phyloP scores from a whole-genome alignment of 2,797 vertebrate species.

The Nyctalus aviator region DNA sequence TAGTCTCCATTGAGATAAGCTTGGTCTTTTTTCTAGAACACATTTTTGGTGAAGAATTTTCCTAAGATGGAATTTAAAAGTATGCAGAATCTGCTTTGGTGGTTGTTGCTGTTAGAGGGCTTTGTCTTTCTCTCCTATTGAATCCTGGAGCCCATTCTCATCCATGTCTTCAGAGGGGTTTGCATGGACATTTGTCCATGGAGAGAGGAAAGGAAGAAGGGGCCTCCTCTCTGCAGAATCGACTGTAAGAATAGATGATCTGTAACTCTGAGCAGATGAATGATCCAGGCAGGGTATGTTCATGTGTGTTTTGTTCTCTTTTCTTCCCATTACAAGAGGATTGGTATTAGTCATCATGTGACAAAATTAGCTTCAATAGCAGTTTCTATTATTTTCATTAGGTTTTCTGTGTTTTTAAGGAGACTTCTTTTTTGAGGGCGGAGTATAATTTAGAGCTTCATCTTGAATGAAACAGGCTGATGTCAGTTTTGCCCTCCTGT shows the following conservation, averaged over 20 bases:
- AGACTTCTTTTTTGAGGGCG: not conserved
- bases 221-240: not conserved
- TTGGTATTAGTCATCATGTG: not conserved
- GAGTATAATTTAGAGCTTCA: not conserved
- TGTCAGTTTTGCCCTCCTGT: constrained; percentile 60
- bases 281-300: not conserved
- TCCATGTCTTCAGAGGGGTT: constrained; percentile 76
- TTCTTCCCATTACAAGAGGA: not conserved
- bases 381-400: constrained; percentile 7
- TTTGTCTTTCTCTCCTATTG: constrained; percentile 76
- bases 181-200: constrained; percentile 77
- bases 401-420: not conserved
- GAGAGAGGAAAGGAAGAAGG: constrained; percentile 55
- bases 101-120: not conserved
- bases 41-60: constrained; percentile 73
- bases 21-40: constrained; percentile 78
- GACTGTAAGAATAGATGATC: not conserved
- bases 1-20: constrained; percentile 72
- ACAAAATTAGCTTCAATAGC: constrained; percentile 27
- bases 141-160: constrained; percentile 82
- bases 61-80: constrained; percentile 80
- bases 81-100: constrained; percentile 57
- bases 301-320: not conserved
- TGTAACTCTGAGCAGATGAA: not conserved
- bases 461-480: constrained; percentile 72